A percentile compares a stretch with the other conserved stretches of the same genome.
These are phyloP conservation scores for Chalcosyrphus nemorum DNA, from an alignment of 2,888 invertebrate genomes.

Conservation along the genomic window DNA sequence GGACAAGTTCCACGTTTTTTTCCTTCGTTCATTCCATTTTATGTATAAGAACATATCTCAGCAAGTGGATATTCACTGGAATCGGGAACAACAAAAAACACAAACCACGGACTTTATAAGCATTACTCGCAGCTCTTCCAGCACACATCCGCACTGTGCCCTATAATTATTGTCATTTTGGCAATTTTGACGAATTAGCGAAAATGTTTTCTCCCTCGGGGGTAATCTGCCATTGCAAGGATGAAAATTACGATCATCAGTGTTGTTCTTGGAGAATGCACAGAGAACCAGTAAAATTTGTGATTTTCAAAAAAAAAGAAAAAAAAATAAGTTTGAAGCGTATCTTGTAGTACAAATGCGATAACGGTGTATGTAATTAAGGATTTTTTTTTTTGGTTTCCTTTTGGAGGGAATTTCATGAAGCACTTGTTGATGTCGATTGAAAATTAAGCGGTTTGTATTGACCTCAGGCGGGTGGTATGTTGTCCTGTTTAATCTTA, in stretches of 20 bases:
- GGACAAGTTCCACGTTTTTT: not conserved
- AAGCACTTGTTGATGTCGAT: not conserved
- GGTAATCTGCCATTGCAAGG: slow-evolving; percentile 12
- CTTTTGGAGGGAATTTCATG: not conserved
- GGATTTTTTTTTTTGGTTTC: not conserved
- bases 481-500: not conserved
- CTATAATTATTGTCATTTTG: slow-evolving; percentile 68
- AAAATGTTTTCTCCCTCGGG: slow-evolving; percentile 36
- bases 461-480: not conserved
- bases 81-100: not conserved
- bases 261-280: slow-evolving; percentile 14
- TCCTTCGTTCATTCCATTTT: not conserved
- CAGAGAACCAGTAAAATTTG: slow-evolving; percentile 6
- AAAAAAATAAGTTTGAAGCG: slow-evolving; percentile 7
- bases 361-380: slow-evolving; percentile 37
- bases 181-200: slow-evolving; percentile 64
- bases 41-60: not conserved
- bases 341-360: slow-evolving; percentile 9
- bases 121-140: not conserved
- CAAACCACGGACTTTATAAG: not conserved
- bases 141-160: not conserved
- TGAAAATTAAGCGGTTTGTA: not conserved
- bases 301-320: slow-evolving; percentile 19
- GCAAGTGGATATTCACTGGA: not conserved
- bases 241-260: slow-evolving; percentile 18